Conservation (phyloP, 2,888 invertebrate genomes). For the Myopa testacea region DNA sequence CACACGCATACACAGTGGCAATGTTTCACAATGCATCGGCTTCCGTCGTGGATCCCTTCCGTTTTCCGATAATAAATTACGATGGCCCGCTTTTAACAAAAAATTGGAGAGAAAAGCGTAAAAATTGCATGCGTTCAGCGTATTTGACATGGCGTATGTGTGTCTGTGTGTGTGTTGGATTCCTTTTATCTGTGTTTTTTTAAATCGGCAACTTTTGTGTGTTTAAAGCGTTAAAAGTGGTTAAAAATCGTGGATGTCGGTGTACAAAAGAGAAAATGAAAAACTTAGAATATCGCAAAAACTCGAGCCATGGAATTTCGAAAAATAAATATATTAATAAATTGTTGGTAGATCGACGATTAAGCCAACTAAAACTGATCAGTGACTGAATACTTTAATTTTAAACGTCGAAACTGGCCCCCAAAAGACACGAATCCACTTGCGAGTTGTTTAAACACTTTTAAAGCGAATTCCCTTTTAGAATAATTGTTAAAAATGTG, state of each 20-base stretch:
- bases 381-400: not conserved
- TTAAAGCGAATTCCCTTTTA: no score
- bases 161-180: not conserved
- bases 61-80: constrained; percentile 37
- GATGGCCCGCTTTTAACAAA: constrained; percentile 13
- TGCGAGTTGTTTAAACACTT: no score
- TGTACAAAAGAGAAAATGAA: not conserved
- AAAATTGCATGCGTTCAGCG: constrained; percentile 4
- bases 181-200: not conserved
- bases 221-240: constrained; percentile 8
- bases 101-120: not conserved
- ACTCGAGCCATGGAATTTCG: not conserved
- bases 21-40: constrained; percentile 17
- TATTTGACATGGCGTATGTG: constrained; percentile 3
- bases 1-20: constrained; percentile 9
- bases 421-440: no score
- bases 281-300: not conserved
- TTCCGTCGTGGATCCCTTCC: constrained; percentile 28
- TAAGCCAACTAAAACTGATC: not conserved
- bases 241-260: not conserved
- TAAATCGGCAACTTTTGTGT: constrained; percentile 2
- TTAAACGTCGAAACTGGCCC: no score
- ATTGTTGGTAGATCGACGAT: not conserved
- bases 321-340: not conserved
- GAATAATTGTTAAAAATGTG: no score